These are phyloP conservation scores for Drosophila simulans DNA, from an alignment of 1,140 invertebrate species.

Conservation along the genomic window DNA sequence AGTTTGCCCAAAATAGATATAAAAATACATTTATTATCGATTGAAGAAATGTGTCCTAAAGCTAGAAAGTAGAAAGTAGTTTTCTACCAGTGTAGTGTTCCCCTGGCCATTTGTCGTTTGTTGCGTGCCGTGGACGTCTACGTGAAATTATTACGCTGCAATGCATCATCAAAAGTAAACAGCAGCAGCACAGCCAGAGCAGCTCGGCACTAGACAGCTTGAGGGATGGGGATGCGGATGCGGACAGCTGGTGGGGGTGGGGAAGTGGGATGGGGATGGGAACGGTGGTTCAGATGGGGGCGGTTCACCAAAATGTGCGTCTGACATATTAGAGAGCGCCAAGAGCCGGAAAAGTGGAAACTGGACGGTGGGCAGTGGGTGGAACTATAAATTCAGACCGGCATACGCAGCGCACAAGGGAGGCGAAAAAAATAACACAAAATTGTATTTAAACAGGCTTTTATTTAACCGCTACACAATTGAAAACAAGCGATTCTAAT, in stretches of 20 bases:
- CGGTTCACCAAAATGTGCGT: constrained; percentile 46
- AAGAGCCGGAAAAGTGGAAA: constrained; percentile 13
- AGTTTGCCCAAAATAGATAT: neutral
- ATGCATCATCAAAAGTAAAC: constrained; percentile 80
- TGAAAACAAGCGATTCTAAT: constrained; percentile 44
- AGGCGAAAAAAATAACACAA: neutral
- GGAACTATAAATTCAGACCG: constrained; percentile 38
- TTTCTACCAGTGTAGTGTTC: neutral
- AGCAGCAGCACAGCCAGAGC: constrained; percentile 28
- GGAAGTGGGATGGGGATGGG: neutral
- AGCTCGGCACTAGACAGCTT: constrained; percentile 38
- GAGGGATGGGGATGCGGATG: constrained; percentile 6
- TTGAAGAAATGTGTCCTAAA: no score
- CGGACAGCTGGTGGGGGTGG: neutral
- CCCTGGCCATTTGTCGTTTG: constrained; percentile 47
- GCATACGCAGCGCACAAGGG: constrained; percentile 33
- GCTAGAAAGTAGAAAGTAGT: no score
- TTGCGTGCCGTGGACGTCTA: constrained; percentile 70
- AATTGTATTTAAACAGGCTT: constrained; percentile 50
- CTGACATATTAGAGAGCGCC: constrained; percentile 62
- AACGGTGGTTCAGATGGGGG: neutral
- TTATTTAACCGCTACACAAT: constrained; percentile 74
- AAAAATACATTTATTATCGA: no score
- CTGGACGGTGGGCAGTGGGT: neutral
- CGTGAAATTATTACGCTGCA: constrained; percentile 80